phyloP scores from a whole-genome alignment of 1,140 invertebrate species.

The Mercenaria mercenaria region DNA sequence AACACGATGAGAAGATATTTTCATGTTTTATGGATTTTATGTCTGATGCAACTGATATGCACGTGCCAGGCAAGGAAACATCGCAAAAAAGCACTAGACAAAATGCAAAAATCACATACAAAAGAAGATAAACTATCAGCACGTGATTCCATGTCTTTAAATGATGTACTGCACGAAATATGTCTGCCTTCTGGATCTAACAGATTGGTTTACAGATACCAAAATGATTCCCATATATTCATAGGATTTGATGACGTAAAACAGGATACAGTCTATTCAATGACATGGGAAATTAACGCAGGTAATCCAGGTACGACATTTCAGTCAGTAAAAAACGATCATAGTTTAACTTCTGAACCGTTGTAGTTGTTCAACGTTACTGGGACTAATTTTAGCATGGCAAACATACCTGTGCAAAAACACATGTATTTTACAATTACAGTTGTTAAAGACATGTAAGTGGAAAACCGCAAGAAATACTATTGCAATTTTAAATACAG shows the following conservation, averaged over 20 bases:
- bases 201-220: conserved; percentile 54
- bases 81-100: neutral
- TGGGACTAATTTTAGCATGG: neutral
- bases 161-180: neutral
- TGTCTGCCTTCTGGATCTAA: conserved; percentile 16
- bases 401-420: neutral
- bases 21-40: neutral
- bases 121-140: neutral
- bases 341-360: neutral
- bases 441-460: neutral
- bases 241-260: conserved; percentile 52
- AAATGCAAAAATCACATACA: neutral
- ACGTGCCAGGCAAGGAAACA: neutral
- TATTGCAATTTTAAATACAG: neutral
- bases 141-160: neutral
- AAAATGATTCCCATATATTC: conserved; percentile 47
- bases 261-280: conserved; percentile 9
- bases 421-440: neutral
- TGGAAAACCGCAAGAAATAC: neutral
- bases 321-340: neutral
- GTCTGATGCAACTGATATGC: neutral
- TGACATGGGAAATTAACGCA: conserved; percentile 34
- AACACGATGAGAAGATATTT: neutral
- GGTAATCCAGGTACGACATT: conserved; percentile 32
- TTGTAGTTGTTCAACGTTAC: neutral